Base-by-base conservation (phyloP, 64 coral and sea anemone genomes). In the Orbicella faveolata region DNA sequence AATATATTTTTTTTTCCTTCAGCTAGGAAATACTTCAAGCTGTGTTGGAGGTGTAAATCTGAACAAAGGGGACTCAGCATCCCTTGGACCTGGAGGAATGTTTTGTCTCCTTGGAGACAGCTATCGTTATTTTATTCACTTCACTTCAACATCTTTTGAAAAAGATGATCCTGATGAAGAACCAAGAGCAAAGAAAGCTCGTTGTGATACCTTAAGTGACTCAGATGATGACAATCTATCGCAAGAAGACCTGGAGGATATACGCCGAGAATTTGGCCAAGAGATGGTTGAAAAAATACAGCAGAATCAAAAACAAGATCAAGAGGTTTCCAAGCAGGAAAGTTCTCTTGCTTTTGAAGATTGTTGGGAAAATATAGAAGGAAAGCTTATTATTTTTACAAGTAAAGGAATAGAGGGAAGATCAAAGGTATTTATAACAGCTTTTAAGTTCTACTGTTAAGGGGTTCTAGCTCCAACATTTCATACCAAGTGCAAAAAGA, bases 181-280 rank as follows among this genome's bases (percentile, higher is more conserved):
- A 67, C 80, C 80, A 9, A 67, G 12, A 83, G 34, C 80, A 37
- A 83, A 83, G 62, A 83, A 62, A 83, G 61, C 34, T 83, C 62
- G 80, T 37, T 83, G 39, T 83, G 80, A 83, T 67, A 41, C 61
- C 5, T 44, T 83, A 36, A 83, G 80, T 83, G 80, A 83, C 68
- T 83, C 80, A 67, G 80, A 83, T 83, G 80, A 61, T 15, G 78
- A 83, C 34, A 65, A 83, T 83, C 62, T 83, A 19, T 67, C 80
- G 0, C 10, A 34, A 23, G 80, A 83, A 83, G 80, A 83, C 63
- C 61, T 83, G 17, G 80, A 83, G 61, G 80, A 83, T 41, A 83
- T 83, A 44, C 34, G 61, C 9, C 33, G 61, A 41, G 80, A 83
- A 67, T 83, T 83, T 83, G 80, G 80, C 18, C 17, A 67, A 12